Conservation (phyloP, 2,888 invertebrate genomes). For the Bibio marci region DNA sequence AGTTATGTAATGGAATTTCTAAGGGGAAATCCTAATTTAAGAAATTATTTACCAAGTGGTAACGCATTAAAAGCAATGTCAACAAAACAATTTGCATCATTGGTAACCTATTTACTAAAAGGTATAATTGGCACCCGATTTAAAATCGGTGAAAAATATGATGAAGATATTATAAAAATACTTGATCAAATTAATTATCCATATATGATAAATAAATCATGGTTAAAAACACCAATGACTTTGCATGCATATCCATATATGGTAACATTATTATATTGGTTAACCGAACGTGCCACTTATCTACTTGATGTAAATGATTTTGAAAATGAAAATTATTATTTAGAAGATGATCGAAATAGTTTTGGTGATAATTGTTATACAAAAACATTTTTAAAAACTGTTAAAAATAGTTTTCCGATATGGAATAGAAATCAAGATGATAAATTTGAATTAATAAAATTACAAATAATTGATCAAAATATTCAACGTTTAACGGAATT, state of each 20-base stretch:
- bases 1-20: too few species aligned
- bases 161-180: conserved; percentile 21
- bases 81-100: conserved; percentile 23
- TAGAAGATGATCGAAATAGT: conserved; percentile 7
- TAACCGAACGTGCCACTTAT: conserved; percentile 20
- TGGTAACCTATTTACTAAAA: conserved; percentile 21
- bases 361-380: conserved; percentile 8
- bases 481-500: conserved; percentile 15
- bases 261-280: conserved; percentile 21
- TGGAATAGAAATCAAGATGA: conserved; percentile 13
- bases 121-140: conserved; percentile 19
- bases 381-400: conserved; percentile 13
- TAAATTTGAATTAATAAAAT: conserved; percentile 16
- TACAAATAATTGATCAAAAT: conserved; percentile 15
- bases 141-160: conserved; percentile 19
- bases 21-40: too few species aligned
- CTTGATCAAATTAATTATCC: conserved; percentile 24
- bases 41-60: too few species aligned
- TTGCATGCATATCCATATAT: conserved; percentile 24
- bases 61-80: conserved; percentile 20
- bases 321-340: conserved; percentile 6
- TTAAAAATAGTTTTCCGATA: conserved; percentile 17
- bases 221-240: conserved; percentile 25
- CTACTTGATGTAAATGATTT: conserved; percentile 5
- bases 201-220: conserved; percentile 23